These are phyloP conservation scores for Sesia bembeciformis DNA, from an alignment of 2,888 invertebrate species.

Conservation along the genomic window DNA sequence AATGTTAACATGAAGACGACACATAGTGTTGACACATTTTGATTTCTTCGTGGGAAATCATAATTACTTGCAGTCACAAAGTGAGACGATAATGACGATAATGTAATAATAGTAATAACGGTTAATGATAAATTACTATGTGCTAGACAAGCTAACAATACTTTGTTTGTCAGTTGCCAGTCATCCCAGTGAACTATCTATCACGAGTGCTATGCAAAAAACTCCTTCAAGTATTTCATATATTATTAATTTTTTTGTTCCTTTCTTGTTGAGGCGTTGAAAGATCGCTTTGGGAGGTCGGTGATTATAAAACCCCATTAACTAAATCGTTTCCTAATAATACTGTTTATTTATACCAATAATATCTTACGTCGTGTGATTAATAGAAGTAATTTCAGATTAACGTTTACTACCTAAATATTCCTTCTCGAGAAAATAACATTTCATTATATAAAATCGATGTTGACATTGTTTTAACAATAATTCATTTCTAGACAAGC, in stretches of 20 bases:
- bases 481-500: too few species aligned
- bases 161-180: slow-evolving; percentile 43
- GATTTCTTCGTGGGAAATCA: neutral
- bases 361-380: neutral
- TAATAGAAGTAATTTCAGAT: too few species aligned
- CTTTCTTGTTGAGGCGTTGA: slow-evolving; percentile 23
- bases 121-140: slow-evolving; percentile 45
- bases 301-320: slow-evolving; percentile 2
- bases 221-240: slow-evolving; percentile 7
- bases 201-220: slow-evolving; percentile 44
- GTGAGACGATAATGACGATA: too few species aligned
- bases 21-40: neutral
- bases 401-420: too few species aligned
- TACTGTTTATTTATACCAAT: neutral
- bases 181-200: slow-evolving; percentile 46
- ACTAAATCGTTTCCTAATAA: slow-evolving; percentile 1
- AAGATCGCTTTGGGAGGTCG: slow-evolving; percentile 38
- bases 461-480: too few species aligned
- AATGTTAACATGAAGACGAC: neutral
- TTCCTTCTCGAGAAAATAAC: too few species aligned
- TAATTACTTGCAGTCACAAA: neutral
- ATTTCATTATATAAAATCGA: too few species aligned
- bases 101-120: neutral
- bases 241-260: slow-evolving; percentile 35
- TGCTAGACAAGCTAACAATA: slow-evolving; percentile 47